These are phyloP conservation scores for Fragum fragum DNA, from an alignment of 2,888 invertebrate genomes.

Conservation along the genomic window DNA sequence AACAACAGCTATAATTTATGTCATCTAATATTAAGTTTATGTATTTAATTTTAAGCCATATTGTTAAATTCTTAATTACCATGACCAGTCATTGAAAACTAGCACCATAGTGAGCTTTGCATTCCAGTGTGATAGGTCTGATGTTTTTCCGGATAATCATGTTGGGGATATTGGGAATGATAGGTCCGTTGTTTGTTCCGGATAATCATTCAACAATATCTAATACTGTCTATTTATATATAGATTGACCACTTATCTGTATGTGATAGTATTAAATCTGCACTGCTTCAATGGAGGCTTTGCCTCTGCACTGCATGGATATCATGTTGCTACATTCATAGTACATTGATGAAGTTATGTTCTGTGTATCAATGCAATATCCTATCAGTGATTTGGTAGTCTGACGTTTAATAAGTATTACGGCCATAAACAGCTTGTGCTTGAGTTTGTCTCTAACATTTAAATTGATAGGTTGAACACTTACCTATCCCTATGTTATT, in stretches of 20 bases:
- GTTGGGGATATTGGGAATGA: not conserved
- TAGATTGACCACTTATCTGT: not conserved
- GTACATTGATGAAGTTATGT: not conserved
- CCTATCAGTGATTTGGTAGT: conserved; percentile 3
- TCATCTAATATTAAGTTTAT: no score
- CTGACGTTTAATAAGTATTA: not conserved
- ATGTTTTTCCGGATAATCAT: not conserved
- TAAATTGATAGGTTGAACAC: conserved; percentile 2
- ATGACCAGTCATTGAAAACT: not conserved
- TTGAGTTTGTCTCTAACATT: not conserved
- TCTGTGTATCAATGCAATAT: not conserved
- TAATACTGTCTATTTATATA: conserved; percentile 1
- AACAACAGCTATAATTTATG: no score
- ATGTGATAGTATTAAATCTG: not conserved
- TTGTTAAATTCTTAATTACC: no score
- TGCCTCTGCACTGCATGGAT: conserved; percentile 3
- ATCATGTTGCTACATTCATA: not conserved
- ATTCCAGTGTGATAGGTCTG: not conserved
- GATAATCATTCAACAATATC: not conserved
- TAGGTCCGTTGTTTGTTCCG: not conserved
- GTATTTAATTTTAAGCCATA: no score
- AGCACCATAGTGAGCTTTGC: not conserved
- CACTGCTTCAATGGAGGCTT: not conserved
- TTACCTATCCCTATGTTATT: conserved; percentile 3
- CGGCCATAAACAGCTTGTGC: not conserved